A percentile compares a stretch with the other conserved stretches of the same genome.
These are phyloP conservation scores for Silvanus unidentatus DNA, from an alignment of 2,888 invertebrate species.

Conservation along the genomic window DNA sequence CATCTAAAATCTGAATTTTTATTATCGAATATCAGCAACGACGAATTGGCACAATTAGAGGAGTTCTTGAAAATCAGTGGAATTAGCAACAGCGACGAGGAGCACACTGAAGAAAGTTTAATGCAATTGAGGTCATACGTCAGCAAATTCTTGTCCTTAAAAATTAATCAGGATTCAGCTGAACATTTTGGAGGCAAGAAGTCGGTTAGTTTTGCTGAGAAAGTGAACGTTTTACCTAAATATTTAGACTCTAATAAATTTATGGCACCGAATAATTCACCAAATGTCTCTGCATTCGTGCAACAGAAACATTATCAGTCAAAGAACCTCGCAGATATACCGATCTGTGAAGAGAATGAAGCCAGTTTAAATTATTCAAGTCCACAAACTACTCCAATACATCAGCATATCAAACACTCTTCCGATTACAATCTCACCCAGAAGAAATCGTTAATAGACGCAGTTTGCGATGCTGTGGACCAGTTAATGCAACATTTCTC, in stretches of 20 bases:
- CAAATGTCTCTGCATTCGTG: slow-evolving; percentile 62
- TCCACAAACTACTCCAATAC: slow-evolving; percentile 43
- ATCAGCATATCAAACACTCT: slow-evolving; percentile 21
- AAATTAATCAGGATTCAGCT: slow-evolving; percentile 62
- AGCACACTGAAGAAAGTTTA: slow-evolving; percentile 61
- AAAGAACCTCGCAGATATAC: slow-evolving; percentile 57
- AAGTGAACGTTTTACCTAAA: slow-evolving; percentile 51
- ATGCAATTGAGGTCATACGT: slow-evolving; percentile 66
- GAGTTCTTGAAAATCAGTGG: slow-evolving; percentile 67
- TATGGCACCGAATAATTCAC: slow-evolving; percentile 68
- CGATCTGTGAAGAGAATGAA: slow-evolving; percentile 61
- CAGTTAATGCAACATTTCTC: slow-evolving; percentile 68
- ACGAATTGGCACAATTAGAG: slow-evolving; percentile 61
- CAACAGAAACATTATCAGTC: slow-evolving; percentile 54
- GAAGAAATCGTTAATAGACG: slow-evolving; percentile 64
- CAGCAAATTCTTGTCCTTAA: slow-evolving; percentile 63
- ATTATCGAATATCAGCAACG: slow-evolving; percentile 51
- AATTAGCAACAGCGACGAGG: slow-evolving; percentile 61
- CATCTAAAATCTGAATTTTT: slow-evolving; percentile 28
- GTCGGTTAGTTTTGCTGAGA: slow-evolving; percentile 71
- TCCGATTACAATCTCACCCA: slow-evolving; percentile 51
- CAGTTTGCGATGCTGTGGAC: slow-evolving; percentile 70
- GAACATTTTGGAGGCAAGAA: slow-evolving; percentile 59
- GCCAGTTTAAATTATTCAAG: slow-evolving; percentile 55
- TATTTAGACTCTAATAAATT: slow-evolving; percentile 45